phyloP scores from a whole-genome alignment of 2,113 vertebrate species.

The Choloepus hoffmanni region DNA sequence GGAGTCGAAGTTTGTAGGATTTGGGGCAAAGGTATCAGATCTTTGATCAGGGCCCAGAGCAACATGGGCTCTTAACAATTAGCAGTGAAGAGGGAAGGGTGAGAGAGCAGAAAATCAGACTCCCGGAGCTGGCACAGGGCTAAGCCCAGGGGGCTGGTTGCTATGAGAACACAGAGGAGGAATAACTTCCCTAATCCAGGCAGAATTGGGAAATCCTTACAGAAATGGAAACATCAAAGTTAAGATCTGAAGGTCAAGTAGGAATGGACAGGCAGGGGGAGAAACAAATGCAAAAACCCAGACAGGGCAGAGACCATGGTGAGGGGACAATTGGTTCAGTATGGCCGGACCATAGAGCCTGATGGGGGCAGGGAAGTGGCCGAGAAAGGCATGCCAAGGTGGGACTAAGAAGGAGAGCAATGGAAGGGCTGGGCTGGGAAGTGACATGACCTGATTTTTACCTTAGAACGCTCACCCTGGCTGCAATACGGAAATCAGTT shows the following conservation, averaged over 20 bases:
- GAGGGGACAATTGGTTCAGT: neutral
- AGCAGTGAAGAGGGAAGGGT: neutral
- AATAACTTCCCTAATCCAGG: neutral
- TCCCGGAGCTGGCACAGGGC: neutral
- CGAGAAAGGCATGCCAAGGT: neutral
- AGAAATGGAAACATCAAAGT: neutral
- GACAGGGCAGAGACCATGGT: neutral
- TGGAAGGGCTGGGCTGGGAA: neutral
- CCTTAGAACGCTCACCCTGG: constrained; percentile 24
- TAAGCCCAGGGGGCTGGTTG: neutral
- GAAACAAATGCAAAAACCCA: neutral
- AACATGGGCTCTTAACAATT: constrained; percentile 33
- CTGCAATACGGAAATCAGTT: neutral
- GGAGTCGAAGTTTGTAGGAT: constrained; percentile 47
- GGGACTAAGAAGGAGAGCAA: neutral
- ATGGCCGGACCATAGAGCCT: too few species aligned
- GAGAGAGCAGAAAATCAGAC: neutral
- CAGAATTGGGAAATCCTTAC: neutral
- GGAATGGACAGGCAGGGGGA: neutral
- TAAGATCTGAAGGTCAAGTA: neutral
- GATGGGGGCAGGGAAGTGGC: neutral
- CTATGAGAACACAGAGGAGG: neutral
- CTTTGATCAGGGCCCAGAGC: constrained; percentile 7
- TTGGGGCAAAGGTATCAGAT: neutral
- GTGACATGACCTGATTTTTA: neutral